Base-by-base conservation (phyloP, 2,888 invertebrate species). In the Andrena fulva region DNA sequence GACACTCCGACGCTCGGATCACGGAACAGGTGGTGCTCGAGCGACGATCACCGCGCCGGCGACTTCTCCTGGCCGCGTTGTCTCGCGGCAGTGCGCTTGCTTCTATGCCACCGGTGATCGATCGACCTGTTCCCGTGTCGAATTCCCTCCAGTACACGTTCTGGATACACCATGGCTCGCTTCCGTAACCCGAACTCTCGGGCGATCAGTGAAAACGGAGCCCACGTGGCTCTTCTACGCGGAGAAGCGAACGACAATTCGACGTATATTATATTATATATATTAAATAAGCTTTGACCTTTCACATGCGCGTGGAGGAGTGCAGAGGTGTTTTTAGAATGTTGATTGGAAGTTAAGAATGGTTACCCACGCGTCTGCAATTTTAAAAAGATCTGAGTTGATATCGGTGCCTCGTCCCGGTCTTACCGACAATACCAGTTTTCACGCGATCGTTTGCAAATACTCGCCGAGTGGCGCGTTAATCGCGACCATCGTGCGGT, bases 21-120 rank as follows among this genome's bases (percentile, higher is more conserved):
- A 56, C 67, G 77, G 69, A 87, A 87, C 85, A 87, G 87, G 81
- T 87, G 87, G 85, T 83, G 75, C 77, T 81, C 75, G 78, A 85
- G 27, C 59, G 31, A 48, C 52, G 73, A 50, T 77, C 35, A 35
- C 16, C 52, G 33, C 27, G 63, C 24, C 31, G 27, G 67, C 27
- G 27, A 59, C 31, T 73, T 62, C 69, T 74, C 74, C 24, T 27
- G 56, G 56, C 24, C 56, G 56, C 77, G 70, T 56, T 70, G 74
- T 31, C 42, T 60, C 56, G 56, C 27, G 73, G 66, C 29, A 60
- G 54, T 62, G 59, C 27, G 27, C 56, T 29, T 12, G 68, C 16
- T 42, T 42, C 33, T 10, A 59, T 31, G 20, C 62, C 73, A 63
- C 50, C 70, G 62, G 70, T 84, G 84, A 87, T 85, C 85, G 79